Base-by-base conservation (phyloP, 2,113 vertebrate species). In the Pitta sordida region DNA sequence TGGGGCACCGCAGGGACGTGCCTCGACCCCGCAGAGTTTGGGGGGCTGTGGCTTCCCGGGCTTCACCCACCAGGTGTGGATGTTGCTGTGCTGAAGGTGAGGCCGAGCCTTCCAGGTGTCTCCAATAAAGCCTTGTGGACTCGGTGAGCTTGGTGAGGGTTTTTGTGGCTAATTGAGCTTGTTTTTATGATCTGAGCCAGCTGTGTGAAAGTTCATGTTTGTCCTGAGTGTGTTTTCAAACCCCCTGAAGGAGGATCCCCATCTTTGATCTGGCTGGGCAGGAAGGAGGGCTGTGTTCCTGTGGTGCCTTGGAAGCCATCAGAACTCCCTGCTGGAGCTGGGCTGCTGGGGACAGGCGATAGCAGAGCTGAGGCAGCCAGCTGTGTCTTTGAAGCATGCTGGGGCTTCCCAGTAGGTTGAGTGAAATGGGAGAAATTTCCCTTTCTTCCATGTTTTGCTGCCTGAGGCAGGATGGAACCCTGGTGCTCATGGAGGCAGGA, bases 211-310 rank as follows among this genome's bases (percentile, higher is more conserved):
- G 79, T 32, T 21, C 29, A 11, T 60, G 77, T 93, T 94, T 94
- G 86, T 86, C 91, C 75, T 81, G 94, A 68, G 3, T 15, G 53
- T 0, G 77, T 79, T 83, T 94, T 91, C 63, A 19, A 90, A 63
- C 69, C 59, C 71, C 67, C 80, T 11, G 62, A 51, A 88, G 91
- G 64, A 93, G 86, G 88, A 67, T 92, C 69, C 60, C 11, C 17
- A 3, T 22, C 80, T 90, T 68, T 81, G 91, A 59, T 81, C 48
- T 69, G 76, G 63, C 83, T 63, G 83, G 94, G 88, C 64, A 91
- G 88, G 44, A 41, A 41, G 60, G 53, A 73, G 79, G 5, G 83
- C 76, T 58, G 83, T 3, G 41, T 58, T 91, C 84, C 90, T 48
- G 48, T 4, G 15, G 58, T 34, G 86, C 62, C 78, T 89, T 83